These are phyloP conservation scores for Chydorus sphaericus DNA, from an alignment of 2,888 invertebrate species.

Conservation along the genomic window DNA sequence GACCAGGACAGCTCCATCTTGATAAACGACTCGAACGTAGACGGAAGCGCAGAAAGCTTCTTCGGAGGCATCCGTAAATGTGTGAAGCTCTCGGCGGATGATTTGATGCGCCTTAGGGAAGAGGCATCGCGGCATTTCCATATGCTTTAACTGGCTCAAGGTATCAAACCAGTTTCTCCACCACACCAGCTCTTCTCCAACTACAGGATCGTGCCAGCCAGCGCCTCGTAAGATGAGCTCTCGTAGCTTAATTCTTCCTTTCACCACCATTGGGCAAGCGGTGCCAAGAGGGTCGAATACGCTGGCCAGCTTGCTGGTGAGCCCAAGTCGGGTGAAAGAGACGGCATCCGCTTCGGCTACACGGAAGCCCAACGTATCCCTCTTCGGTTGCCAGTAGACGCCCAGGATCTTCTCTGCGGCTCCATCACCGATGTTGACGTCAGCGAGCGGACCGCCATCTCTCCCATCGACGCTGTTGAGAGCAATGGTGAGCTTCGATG, in stretches of 20 bases:
- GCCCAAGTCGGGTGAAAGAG: background rate
- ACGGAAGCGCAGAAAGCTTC: background rate
- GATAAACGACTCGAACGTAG: background rate
- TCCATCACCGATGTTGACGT: background rate
- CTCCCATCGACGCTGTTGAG: too few species aligned
- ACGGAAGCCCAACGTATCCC: background rate
- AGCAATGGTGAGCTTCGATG: background rate
- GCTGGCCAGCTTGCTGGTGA: background rate
- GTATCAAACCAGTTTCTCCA: background rate
- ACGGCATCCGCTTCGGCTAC: background rate
- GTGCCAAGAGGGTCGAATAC: constrained; percentile 8
- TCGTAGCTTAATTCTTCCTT: constrained; percentile 15
- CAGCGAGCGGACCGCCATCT: background rate
- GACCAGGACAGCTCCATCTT: background rate
- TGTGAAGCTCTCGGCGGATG: background rate
- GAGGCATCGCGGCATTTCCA: background rate
- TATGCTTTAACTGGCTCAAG: background rate
- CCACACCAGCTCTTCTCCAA: background rate
- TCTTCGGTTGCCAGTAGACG: background rate
- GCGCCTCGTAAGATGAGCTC: constrained; percentile 3
- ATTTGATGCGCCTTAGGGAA: background rate
- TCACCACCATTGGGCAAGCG: constrained; percentile 8
- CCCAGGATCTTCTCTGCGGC: background rate
- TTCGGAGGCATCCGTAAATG: background rate
- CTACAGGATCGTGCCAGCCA: constrained; percentile 15